These are phyloP conservation scores for Holocentrus rufus DNA, from an alignment of 2,797 vertebrate genomes.

Conservation along the genomic window DNA sequence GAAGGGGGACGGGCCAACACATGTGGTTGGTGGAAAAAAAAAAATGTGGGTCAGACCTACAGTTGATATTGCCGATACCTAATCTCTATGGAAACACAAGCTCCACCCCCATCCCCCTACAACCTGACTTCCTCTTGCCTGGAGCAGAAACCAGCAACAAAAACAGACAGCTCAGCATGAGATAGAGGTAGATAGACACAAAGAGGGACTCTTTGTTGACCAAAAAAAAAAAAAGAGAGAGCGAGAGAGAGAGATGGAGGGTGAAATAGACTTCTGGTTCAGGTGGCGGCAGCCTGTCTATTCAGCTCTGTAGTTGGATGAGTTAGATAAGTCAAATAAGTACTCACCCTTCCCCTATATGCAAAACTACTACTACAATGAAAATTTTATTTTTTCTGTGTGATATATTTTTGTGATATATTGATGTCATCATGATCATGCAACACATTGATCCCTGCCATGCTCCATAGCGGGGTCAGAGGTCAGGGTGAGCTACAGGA, in stretches of 20 bases:
- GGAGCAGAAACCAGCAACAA: conserved; percentile 63
- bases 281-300: conserved; percentile 4
- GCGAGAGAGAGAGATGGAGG: conserved; percentile 12
- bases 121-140: conserved; percentile 75
- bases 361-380: background rate
- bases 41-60: conserved; percentile 81
- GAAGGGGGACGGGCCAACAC: conserved; percentile 50
- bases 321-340: background rate
- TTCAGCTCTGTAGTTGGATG: background rate
- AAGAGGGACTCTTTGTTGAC: background rate
- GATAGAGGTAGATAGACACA: conserved; percentile 20
- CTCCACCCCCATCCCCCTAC: conserved; percentile 60
- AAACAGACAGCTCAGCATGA: conserved; percentile 41
- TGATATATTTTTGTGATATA: background rate
- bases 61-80: conserved; percentile 76
- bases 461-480: conserved; percentile 40
- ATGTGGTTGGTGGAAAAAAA: conserved; percentile 56
- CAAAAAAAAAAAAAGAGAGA: background rate
- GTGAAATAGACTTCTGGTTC: conserved; percentile 22
- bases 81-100: conserved; percentile 79
- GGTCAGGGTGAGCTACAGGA: conserved; percentile 48
- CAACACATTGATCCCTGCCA: background rate
- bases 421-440: conserved; percentile 7
- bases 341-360: background rate
- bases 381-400: background rate